Evolutionary conservation across 2,797 vertebrate species (phyloP), one percentile per base, ranked within the genome.

Genomic region (Xiphorhynchus erythropygius): DNA sequence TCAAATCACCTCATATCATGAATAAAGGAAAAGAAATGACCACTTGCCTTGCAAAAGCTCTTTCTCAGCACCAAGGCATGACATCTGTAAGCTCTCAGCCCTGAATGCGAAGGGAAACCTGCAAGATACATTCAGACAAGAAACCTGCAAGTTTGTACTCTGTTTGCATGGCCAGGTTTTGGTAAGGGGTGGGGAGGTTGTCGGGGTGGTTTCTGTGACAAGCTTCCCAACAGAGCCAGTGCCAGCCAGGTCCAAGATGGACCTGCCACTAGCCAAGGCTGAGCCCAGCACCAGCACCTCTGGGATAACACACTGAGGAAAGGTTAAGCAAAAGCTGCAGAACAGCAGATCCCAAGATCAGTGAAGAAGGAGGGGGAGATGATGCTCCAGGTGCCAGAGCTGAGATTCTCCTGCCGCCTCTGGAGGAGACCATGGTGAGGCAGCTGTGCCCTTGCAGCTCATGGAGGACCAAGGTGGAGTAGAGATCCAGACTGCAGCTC

Each of bases 351-450:
- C 4, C 9, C 7, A 8, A 1, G 4, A 16, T 19, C 30, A 22
- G 49, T 1, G 42, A 18, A 62, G 53, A 22, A 63, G 30, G 10
- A 9, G 8, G 8, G 12, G 19, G 2, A 65, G 7, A 15, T n/a
- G 4, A 2, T 17, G 37, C 5, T 73, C 22, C 50, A 33, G 13
- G 46, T 0, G 1, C 30, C 2, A 0, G 33, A 68, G 64, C 9
- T 27, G 41, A 62, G 32, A 28, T 73, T 67, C 13, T 23, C 23
- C 24, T n/a, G 19, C 16, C 18, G 19, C 11, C 9, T 0, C 0
- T 50, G 11, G 11, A 5, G 41, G 21, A 62, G 75, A 28, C 47
- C 11, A 5, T 7, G 47, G 35, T 68, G 35, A 53, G n/a, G 27
- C 16, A 59, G 41, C 4, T 82, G 55, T 37, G 2, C 12, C 4